Evolutionary conservation across 2,797 vertebrate species (phyloP).

Genomic region (Zalophus californianus): DNA sequence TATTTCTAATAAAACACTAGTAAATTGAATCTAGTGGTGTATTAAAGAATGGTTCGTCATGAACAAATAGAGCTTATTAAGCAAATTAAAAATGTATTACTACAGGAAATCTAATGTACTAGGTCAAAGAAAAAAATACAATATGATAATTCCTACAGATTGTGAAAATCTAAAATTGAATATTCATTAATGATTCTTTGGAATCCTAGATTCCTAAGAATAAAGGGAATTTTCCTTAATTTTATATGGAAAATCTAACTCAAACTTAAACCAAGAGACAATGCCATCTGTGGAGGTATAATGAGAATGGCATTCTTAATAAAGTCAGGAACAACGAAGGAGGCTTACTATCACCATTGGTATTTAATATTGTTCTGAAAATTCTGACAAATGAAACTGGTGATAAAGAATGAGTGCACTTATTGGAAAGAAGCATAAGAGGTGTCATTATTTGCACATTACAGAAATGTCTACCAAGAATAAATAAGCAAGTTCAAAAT

Average conservation of each 20-base stretch:
- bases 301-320: slow-evolving; percentile 15
- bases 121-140: slow-evolving; percentile 38
- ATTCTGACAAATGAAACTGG: slow-evolving; percentile 28
- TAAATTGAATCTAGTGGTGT: slow-evolving; percentile 3
- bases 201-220: background rate
- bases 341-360: background rate
- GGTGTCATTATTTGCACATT: slow-evolving; percentile 4
- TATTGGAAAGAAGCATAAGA: slow-evolving; percentile 27
- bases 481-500: slow-evolving; percentile 55
- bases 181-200: slow-evolving; percentile 40
- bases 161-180: slow-evolving; percentile 45
- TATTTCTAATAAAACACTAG: slow-evolving; percentile 34
- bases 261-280: slow-evolving; percentile 45
- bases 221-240: slow-evolving; percentile 19
- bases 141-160: background rate
- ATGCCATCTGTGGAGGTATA: background rate
- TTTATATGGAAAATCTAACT: slow-evolving; percentile 40
- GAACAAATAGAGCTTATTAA: slow-evolving; percentile 43
- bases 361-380: slow-evolving; percentile 50
- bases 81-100: slow-evolving; percentile 27
- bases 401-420: slow-evolving; percentile 9
- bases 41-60: slow-evolving; percentile 49
- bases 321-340: background rate
- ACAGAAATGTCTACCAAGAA: slow-evolving; percentile 48
- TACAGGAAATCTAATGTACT: slow-evolving; percentile 32